Percentiles rank a stretch among this genome's conserved stretches.
Conservation (phyloP, 2,797 vertebrate genomes). For the Anisognathus igniventris region DNA sequence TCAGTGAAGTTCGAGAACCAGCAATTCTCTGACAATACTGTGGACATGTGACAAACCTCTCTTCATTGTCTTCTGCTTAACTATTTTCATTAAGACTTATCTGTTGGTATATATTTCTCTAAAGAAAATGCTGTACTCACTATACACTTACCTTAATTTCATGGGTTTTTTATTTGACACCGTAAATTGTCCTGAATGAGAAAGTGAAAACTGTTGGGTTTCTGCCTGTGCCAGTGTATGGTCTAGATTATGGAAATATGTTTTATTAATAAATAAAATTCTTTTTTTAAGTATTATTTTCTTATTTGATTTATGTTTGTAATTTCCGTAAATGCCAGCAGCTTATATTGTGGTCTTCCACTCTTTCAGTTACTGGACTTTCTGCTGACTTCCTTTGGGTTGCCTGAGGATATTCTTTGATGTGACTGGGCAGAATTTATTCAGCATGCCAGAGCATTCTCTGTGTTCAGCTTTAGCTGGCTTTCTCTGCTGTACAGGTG, state of each 20-base stretch:
- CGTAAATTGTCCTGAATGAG: background rate
- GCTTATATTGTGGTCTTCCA: background rate
- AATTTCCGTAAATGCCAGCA: constrained; percentile 35
- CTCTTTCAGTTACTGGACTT: background rate
- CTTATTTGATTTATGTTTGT: constrained; percentile 43
- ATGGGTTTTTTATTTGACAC: background rate
- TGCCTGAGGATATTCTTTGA: background rate
- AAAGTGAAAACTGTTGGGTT: background rate
- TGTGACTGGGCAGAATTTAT: background rate
- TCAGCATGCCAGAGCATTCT: background rate
- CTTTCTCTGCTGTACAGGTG: background rate
- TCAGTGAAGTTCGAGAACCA: constrained; percentile 24
- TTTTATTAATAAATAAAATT: constrained; percentile 10
- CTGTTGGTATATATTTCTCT: background rate
- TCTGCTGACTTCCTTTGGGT: background rate
- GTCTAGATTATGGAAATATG: constrained; percentile 1
- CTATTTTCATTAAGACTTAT: constrained; percentile 32
- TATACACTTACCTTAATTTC: background rate
- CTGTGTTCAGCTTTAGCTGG: background rate
- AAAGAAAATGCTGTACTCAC: background rate
- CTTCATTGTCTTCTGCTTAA: background rate
- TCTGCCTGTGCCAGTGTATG: background rate
- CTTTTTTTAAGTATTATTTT: background rate
- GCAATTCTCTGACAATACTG: background rate
- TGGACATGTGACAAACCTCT: background rate